A percentile compares a stretch with the other conserved stretches of the same genome.
Conservation (phyloP, 2,888 invertebrate species). For the Amphipoea oculea region DNA sequence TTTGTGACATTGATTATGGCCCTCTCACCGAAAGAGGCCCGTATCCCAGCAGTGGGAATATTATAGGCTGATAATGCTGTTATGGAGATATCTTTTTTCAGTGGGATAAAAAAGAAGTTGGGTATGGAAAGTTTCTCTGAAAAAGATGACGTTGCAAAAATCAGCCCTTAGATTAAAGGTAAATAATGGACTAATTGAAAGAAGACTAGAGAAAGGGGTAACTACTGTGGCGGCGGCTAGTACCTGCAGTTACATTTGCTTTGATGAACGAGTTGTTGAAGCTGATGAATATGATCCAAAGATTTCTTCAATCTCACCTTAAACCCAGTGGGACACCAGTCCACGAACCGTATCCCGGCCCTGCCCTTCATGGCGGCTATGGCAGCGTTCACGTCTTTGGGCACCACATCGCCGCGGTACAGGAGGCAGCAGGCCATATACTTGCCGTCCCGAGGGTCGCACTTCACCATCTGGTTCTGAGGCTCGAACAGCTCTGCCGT, state of each 20-base stretch:
- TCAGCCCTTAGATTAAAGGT: neutral
- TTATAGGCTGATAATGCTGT: no score
- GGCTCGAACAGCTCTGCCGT: slow-evolving; percentile 97
- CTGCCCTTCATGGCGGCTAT: slow-evolving; percentile 95
- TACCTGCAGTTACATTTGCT: no score
- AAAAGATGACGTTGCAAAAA: neutral
- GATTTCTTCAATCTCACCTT: slow-evolving; percentile 89
- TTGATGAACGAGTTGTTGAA: neutral
- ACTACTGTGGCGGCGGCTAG: neutral
- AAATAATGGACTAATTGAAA: neutral
- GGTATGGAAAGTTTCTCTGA: neutral
- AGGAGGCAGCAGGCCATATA: slow-evolving; percentile 97
- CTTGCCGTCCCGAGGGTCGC: slow-evolving; percentile 95
- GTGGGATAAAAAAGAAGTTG: neutral
- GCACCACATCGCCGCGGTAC: slow-evolving; percentile 97
- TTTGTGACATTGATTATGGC: no score
- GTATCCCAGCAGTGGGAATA: no score
- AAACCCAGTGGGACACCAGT: slow-evolving; percentile 98
- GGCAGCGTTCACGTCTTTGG: slow-evolving; percentile 96
- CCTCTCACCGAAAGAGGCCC: no score
- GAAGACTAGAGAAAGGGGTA: neutral
- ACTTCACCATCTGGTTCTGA: slow-evolving; percentile 97
- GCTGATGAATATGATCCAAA: neutral
- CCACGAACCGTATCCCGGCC: slow-evolving; percentile 96
- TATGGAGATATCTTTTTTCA: neutral